Evolutionary conservation across 2,113 vertebrate species (phyloP).

Genomic region (Tyto alba): DNA sequence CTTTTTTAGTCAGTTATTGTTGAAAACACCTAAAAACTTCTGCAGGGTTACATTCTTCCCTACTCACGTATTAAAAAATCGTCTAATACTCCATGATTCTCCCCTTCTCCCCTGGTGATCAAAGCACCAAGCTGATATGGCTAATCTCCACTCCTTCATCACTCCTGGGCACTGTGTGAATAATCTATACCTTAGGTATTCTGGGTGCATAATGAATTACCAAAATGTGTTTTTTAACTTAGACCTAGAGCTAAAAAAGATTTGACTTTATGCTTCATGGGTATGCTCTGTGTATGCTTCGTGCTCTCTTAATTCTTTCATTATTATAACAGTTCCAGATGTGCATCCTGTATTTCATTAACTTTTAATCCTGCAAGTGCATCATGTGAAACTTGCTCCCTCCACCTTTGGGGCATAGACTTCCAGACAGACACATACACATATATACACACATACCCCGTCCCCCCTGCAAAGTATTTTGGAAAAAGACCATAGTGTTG

Average conservation of each 20-base stretch:
- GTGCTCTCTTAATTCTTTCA: not conserved
- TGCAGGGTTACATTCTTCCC: not conserved
- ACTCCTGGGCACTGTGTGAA: not conserved
- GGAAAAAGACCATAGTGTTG: not conserved
- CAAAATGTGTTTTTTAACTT: not conserved
- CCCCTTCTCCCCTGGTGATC: not conserved
- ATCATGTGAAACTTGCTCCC: not conserved
- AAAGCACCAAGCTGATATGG: not conserved
- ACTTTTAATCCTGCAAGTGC: not conserved
- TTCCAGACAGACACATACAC: not conserved
- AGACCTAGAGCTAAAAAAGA: not conserved
- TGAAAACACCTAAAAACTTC: not conserved
- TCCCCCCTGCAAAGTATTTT: not conserved
- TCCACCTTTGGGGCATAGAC: not conserved
- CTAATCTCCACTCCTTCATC: not conserved
- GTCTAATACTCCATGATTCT: not conserved
- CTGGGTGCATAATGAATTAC: not conserved
- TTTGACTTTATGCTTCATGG: constrained; percentile 1
- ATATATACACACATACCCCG: accelerated
- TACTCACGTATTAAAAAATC: not conserved
- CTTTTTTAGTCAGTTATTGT: not conserved
- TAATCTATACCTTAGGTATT: not conserved
- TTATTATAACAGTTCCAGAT: constrained; percentile 9
- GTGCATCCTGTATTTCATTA: not conserved
- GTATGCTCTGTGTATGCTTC: not conserved